Percentiles rank a stretch among this genome's conserved stretches.
Evolutionary conservation across 2,797 vertebrate genomes (phyloP).

Genomic region (Alca torda): DNA sequence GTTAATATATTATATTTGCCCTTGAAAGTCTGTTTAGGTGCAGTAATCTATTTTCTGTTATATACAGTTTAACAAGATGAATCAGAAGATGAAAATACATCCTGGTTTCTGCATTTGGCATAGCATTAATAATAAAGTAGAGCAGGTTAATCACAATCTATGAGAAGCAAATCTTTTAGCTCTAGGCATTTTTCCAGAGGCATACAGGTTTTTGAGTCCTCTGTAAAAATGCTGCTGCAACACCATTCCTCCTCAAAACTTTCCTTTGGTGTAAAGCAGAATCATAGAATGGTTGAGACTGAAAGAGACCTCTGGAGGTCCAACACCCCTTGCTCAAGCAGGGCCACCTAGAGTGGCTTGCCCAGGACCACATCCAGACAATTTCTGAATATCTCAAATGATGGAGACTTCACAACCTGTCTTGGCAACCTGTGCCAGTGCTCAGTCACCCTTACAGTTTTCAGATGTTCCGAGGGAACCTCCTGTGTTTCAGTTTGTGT

Average conservation of each 20-base stretch:
- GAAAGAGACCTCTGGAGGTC: not conserved
- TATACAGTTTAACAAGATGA: not conserved
- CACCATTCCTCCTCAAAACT: not conserved
- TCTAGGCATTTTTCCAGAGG: not conserved
- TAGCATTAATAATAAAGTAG: constrained; percentile 7
- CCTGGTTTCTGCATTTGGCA: not conserved
- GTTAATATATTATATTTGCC: not conserved
- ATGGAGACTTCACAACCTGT: not conserved
- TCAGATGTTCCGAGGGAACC: not conserved
- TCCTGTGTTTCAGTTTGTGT: not conserved
- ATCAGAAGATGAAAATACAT: not conserved
- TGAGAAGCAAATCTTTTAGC: not conserved
- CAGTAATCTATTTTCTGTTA: constrained; percentile 12
- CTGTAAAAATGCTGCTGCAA: not conserved
- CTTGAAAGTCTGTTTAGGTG: constrained; percentile 12
- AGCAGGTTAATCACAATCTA: not conserved
- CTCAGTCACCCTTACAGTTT: not conserved
- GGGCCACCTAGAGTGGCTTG: accelerated
- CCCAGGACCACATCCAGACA: not conserved
- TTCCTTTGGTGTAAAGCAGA: not conserved
- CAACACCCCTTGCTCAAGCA: not conserved
- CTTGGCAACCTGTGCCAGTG: not conserved
- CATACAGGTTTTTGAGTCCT: not conserved
- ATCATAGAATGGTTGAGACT: not conserved
- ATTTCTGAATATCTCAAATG: not conserved